Conservation (phyloP, 2,797 vertebrate genomes). For the Clarias pachynema region DNA sequence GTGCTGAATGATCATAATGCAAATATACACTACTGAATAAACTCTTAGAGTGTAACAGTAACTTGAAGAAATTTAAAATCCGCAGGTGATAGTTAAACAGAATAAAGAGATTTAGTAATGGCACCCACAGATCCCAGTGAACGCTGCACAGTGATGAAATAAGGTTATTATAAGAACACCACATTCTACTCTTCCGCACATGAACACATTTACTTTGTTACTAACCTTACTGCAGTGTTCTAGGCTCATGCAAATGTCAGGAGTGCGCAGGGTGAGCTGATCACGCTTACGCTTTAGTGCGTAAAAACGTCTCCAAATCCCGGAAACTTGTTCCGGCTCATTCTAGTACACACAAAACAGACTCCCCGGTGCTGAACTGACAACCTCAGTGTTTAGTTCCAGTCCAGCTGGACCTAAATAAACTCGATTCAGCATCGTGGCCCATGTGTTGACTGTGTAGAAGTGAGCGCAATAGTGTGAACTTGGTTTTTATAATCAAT, state of each 20-base stretch:
- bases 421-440: neutral
- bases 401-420: neutral
- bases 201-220: neutral
- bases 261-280: neutral
- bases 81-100: neutral
- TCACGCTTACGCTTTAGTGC: slow-evolving; percentile 1
- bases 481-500: neutral
- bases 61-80: neutral
- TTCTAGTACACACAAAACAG: neutral
- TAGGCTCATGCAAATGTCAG: neutral
- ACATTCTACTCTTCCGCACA: neutral
- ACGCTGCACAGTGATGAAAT: too few species aligned
- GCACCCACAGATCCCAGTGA: neutral
- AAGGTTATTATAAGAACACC: neutral
- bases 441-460: neutral
- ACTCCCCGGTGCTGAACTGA: neutral
- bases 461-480: neutral
- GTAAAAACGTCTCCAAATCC: slow-evolving; percentile 25
- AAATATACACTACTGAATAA: neutral
- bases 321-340: slow-evolving; percentile 24
- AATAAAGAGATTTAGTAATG: neutral
- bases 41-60: neutral
- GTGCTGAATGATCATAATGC: neutral
- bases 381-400: neutral
- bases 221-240: neutral